Evolutionary conservation across 2,797 vertebrate species (phyloP).

Genomic region (Rhabdophis nuchalis): DNA sequence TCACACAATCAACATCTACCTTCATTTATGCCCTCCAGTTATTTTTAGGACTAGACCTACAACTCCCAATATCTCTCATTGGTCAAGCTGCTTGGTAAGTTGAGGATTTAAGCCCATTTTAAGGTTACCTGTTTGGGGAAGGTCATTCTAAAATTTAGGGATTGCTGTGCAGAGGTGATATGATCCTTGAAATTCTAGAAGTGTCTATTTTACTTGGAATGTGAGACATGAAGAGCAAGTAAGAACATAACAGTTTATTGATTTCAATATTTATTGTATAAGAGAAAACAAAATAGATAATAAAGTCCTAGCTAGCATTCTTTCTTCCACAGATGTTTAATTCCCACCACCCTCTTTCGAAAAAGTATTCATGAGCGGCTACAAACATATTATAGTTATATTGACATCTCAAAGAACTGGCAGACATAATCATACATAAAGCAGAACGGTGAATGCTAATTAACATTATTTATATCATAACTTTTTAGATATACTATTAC

Average conservation of each 20-base stretch:
- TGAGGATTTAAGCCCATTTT: background rate
- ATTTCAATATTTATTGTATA: background rate
- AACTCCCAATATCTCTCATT: background rate
- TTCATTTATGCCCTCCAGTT: background rate
- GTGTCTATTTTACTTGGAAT: background rate
- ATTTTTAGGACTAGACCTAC: background rate
- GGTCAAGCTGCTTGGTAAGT: background rate
- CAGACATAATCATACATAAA: background rate
- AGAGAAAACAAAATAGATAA: background rate
- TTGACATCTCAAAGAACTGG: background rate
- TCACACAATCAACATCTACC: background rate
- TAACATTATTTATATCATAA: background rate
- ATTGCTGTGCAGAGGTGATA: background rate
- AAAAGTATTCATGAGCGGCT: background rate
- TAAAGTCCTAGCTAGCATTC: background rate
- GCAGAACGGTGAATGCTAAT: background rate
- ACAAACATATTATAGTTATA: background rate
- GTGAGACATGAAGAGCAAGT: background rate
- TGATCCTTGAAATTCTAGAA: background rate
- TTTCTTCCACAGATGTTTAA: background rate
- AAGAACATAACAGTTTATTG: background rate
- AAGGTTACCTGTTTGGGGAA: background rate
- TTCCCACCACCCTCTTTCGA: background rate
- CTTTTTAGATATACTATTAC: background rate
- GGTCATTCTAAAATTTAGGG: background rate